phyloP scores from a whole-genome alignment of 2,888 invertebrate species.

The Platerodrilus igneus region DNA sequence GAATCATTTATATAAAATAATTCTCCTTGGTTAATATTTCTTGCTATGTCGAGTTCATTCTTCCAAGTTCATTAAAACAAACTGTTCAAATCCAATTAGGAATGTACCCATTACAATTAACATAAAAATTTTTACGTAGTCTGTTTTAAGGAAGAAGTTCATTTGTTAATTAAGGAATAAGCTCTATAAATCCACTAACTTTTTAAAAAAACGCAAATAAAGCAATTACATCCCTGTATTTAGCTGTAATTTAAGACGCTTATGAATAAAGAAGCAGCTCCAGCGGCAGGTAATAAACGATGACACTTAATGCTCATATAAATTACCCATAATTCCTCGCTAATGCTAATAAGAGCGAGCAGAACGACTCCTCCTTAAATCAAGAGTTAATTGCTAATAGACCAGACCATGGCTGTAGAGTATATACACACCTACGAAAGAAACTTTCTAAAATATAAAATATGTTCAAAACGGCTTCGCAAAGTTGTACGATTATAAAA shows the following conservation, averaged over 20 bases:
- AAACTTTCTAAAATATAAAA: slow-evolving; percentile 23
- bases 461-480: slow-evolving; percentile 10
- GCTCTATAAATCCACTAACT: too few relatives aligned
- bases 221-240: slow-evolving; percentile 19
- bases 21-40: too few relatives aligned
- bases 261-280: slow-evolving; percentile 26
- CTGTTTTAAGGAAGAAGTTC: too few relatives aligned
- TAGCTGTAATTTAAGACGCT: slow-evolving; percentile 23
- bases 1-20: too few relatives aligned
- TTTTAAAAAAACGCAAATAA: slow-evolving; percentile 19
- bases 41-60: too few relatives aligned
- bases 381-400: slow-evolving; percentile 33
- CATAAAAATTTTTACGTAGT: too few relatives aligned
- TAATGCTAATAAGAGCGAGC: slow-evolving; percentile 31
- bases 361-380: slow-evolving; percentile 29
- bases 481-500: slow-evolving; percentile 14
- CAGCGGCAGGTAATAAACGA: slow-evolving; percentile 24
- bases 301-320: slow-evolving; percentile 30
- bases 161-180: too few relatives aligned
- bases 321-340: slow-evolving; percentile 31
- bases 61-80: too few relatives aligned
- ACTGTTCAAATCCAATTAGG: too few relatives aligned
- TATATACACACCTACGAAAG: too few relatives aligned
- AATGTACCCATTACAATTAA: too few relatives aligned
- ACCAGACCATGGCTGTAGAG: slow-evolving; percentile 24